Base-by-base conservation (phyloP, 2,113 vertebrate genomes). In the Ammospiza nelsoni region DNA sequence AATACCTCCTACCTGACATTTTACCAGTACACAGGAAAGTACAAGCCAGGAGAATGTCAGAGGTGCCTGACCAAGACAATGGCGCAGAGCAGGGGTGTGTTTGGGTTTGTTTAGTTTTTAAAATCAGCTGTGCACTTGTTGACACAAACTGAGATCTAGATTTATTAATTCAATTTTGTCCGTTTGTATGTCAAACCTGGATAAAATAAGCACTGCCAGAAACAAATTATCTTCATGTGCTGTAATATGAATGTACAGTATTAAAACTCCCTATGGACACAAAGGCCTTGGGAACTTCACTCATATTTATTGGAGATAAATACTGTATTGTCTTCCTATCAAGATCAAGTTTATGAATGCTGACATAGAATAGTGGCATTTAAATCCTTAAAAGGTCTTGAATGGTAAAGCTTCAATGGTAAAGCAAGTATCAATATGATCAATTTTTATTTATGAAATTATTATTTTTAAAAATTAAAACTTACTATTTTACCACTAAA, bases 311-410 rank as follows among this genome's bases (percentile, higher is more conserved):
- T 95, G 84, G 94, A 91, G 59, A 89, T 87, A 63, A 95, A 71
- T n/a, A 66, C 51, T 9, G 3, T 86, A 91, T 79, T 97, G 81
- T 94, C 85, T 89, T 91, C 24, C 72, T 81, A 84, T 73, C 35
- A 48, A 91, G 74, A 96, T 62, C 81, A 96, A 93, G 33, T 90
- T 90, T 96, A 72, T 92, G 91, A 95, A 80, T 61, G 79, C 61
- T 95, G 89, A 89, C 92, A 94, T 76, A 94, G 23, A 89, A 95
- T 76, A 96, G 87, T 91, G 57, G 87, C 74, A 87, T 96, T 77
- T 90, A 93, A 88, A 90, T 93, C 91, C 81, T 82, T 94, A 71
- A 84, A 57, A 80, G 21, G 51, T 93, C 67, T 83, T 94, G 39
- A 95, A 96, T n/a, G 33, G 55, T 55, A 92, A 94, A 92, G 75